Evolutionary conservation across 2,113 vertebrate genomes (phyloP).

Genomic region (Neodontobutis hainanensis): DNA sequence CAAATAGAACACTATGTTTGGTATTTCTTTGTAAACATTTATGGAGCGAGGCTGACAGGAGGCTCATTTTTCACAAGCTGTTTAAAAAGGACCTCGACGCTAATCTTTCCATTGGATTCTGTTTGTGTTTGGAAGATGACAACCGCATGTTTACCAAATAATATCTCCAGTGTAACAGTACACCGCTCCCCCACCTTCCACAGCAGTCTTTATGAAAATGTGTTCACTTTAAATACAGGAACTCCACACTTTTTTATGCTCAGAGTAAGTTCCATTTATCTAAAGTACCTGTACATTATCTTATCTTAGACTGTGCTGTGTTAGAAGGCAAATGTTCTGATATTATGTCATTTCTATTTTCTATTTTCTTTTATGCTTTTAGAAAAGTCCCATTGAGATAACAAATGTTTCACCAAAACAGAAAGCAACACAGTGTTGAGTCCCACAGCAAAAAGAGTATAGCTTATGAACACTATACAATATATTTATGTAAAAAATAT

Average conservation of each 20-base stretch:
- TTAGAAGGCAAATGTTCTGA: too few species aligned
- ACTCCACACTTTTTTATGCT: not conserved
- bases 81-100: conserved; percentile 52
- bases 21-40: conserved; percentile 76
- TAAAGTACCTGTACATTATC: too few species aligned
- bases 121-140: conserved; percentile 67
- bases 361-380: too few species aligned
- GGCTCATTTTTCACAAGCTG: conserved; percentile 68
- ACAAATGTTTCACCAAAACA: too few species aligned
- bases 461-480: not conserved
- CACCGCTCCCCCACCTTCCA: not conserved
- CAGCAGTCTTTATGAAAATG: conserved; percentile 18
- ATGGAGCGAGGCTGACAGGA: conserved; percentile 57
- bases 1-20: conserved; percentile 73
- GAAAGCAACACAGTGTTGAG: too few species aligned
- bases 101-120: conserved; percentile 66
- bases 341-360: too few species aligned
- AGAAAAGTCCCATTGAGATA: too few species aligned
- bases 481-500: too few species aligned
- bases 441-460: not conserved
- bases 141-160: conserved; percentile 65
- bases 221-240: conserved; percentile 38
- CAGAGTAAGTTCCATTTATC: too few species aligned
- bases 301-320: not conserved
- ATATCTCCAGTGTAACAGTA: conserved; percentile 53